Conservation (phyloP, 2,797 vertebrate genomes). For the Neosilurus hyrtlii region DNA sequence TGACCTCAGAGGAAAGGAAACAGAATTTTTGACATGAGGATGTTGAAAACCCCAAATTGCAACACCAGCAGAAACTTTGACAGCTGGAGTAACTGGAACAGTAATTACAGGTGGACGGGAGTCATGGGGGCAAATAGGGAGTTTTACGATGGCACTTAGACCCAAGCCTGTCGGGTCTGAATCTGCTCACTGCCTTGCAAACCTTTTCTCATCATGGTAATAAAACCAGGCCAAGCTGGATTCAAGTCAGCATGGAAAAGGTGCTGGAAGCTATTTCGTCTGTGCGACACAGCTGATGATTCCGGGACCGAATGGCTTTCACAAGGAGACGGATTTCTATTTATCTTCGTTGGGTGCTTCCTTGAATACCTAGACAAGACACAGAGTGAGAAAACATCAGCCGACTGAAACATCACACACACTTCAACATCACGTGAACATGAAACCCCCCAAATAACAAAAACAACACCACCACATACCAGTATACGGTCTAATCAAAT, state of each 20-base stretch:
- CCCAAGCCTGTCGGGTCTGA: background rate
- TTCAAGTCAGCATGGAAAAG: conserved; percentile 6
- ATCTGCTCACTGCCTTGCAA: conserved; percentile 16
- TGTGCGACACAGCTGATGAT: conserved; percentile 43
- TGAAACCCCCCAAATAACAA: background rate
- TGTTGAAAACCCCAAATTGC: background rate
- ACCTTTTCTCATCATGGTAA: background rate
- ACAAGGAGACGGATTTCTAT: conserved; percentile 52
- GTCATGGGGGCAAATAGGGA: background rate
- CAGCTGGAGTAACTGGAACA: background rate
- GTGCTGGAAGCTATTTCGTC: conserved; percentile 6
- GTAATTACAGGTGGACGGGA: background rate
- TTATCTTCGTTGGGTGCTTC: conserved; percentile 55
- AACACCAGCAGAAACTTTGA: background rate
- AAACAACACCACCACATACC: background rate
- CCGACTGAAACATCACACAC: background rate
- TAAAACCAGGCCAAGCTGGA: background rate
- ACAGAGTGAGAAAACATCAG: conserved; percentile 9
- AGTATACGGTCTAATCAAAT: background rate
- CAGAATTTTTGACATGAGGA: background rate
- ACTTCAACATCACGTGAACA: background rate
- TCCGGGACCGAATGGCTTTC: conserved; percentile 38
- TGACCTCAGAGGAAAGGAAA: conserved; percentile 13
- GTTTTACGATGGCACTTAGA: conserved; percentile 2
- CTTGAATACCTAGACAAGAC: conserved; percentile 37